Evolutionary conservation across 2,888 invertebrate species (phyloP), one percentile per base, ranked within the genome.

Genomic region (Bellardia pandia): DNA sequence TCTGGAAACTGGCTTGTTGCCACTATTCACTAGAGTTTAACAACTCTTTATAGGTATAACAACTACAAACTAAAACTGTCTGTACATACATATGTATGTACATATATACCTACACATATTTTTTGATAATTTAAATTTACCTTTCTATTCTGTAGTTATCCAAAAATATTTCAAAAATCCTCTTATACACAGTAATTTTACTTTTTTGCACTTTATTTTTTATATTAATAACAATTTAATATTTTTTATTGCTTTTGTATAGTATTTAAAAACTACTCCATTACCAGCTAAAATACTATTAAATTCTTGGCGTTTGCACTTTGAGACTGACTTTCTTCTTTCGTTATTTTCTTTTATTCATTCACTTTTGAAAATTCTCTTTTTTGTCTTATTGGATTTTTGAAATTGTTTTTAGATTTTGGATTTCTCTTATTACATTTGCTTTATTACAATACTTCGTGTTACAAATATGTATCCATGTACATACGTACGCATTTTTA

Each of bases 1-100:
- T 48, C 3, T n/a, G 14, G 14, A 58, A 68, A 81, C 75, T 75
- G 75, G 66, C 66, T 75, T 58, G 81, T 60, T 81, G 75, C 75
- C 75, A 58, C 58, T 37, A 56, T 60, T 37, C 33, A 58, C 3
- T 56, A 48, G 9, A 48, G 9, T 56, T 4, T 6, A 9, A 51
- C 3, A 30, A 7, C 14, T 37, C 23, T 74, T 58, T 45, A 13
- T 48, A 23, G 1, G 23, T 23, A 23, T n/a, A 23, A 23, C 56
- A 56, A 23, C 8, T 56, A 33, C n/a, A 58, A n/a, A 4, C 16
- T n/a, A 23, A 11, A 13, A 53, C 16, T 3, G 1, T 30, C 40
- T 3, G 8, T 69, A 16, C 23, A 51, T 76, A 51, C n/a, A n/a
- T n/a, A n/a, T n/a, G n/a, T n/a, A n/a, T 4, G 9, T 53, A 14